Evolutionary conservation across 1,140 invertebrate species (phyloP).

Genomic region (Lasaia peninsularis): DNA sequence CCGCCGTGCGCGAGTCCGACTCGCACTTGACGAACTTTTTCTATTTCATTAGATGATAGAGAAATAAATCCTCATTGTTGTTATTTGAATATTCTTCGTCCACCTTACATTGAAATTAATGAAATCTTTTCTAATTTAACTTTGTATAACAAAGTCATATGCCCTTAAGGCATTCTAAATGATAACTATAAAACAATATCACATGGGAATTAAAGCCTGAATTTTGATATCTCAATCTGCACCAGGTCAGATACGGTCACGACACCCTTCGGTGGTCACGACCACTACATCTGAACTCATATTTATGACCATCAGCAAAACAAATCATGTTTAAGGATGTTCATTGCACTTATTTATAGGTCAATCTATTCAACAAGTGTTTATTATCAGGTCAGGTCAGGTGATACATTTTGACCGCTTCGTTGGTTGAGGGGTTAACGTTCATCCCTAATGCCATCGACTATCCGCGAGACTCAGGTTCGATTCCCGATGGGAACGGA

Average conservation of each 20-base stretch:
- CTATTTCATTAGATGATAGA: no score
- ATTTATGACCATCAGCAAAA: constrained; percentile 64
- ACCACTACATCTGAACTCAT: constrained; percentile 36
- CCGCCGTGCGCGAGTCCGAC: no score
- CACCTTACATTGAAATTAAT: not conserved
- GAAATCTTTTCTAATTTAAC: not conserved
- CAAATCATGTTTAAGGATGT: constrained; percentile 56
- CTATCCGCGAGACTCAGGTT: no score
- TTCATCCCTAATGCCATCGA: no score
- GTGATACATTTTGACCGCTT: no score
- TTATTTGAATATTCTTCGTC: not conserved
- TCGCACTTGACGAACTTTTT: no score
- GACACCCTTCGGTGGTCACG: constrained; percentile 73
- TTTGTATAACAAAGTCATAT: constrained; percentile 3
- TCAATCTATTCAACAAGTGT: not conserved
- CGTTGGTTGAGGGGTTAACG: no score
- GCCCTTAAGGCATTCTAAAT: constrained; percentile 38
- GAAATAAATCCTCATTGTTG: no score
- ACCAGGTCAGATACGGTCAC: constrained; percentile 67
- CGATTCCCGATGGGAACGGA: no score
- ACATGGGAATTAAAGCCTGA: constrained; percentile 53
- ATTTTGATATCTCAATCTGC: constrained; percentile 74
- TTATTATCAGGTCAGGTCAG: no score
- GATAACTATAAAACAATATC: constrained; percentile 60
- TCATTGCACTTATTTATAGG: constrained; percentile 34